Base-by-base conservation (phyloP, 2,113 vertebrate genomes). In the Pelobates fuscus region DNA sequence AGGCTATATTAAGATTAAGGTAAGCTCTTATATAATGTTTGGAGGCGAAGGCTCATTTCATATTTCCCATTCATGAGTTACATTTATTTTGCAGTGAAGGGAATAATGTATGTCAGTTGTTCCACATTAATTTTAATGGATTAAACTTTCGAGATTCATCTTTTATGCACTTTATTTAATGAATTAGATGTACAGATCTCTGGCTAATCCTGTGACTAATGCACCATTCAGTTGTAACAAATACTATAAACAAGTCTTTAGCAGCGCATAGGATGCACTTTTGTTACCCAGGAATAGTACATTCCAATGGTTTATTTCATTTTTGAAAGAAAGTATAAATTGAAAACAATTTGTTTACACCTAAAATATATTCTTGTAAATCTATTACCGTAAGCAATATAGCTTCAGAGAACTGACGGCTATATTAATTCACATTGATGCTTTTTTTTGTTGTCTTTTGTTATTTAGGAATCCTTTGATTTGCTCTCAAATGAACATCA, bases 141-240 rank as follows among this genome's bases (percentile, higher is more conserved):
- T 67, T 75, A 67, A 75, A 67, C 30, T 58, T 65, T 66, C 43
- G 23, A 71, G 18, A 58, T 67, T 67, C 52, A 67, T 23, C 15
- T 67, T 58, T 14, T 44, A 7, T 59, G 72, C 62, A 75, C 72
- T 75, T 67, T 67, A 44, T 75, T 44, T 67, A 76, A 76, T 76
- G 64, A 67, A 67, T 68, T 60, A 49, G 37, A 68, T 37, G 11
- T 44, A 37, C 32, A 67, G 63, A 25, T 61, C 32, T 57, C 21
- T 57, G 30, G 41, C 46, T 67, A 65, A 74, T 46, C 25, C 32
- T 65, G 23, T 68, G 41, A 14, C 26, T 61, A 77, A 77, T 77
- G 65, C 57, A 61, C 55, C 73, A 32, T 77, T 77, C 65, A 77
- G 20, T 18, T 68, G 65, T 61, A 61, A 49, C 64, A 52, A 68